Conservation (phyloP, 2,113 vertebrate genomes). For the Nyctereutes procyonoides region DNA sequence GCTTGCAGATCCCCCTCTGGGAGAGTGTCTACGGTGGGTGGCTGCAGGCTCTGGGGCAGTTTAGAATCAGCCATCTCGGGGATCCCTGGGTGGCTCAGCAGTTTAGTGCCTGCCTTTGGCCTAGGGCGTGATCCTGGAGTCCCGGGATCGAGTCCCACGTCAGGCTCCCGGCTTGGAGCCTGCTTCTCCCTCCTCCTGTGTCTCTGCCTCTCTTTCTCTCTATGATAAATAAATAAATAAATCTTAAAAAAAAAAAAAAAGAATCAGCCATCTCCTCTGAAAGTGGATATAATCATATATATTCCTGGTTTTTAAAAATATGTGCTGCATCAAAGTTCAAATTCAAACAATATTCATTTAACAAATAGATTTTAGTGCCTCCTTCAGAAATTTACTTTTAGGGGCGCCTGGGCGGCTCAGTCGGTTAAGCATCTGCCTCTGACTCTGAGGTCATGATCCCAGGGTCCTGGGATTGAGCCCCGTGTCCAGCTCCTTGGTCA, state of each 20-base stretch:
- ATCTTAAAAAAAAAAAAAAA: no score
- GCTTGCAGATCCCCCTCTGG: neutral
- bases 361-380: neutral
- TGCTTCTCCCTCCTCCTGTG: no score
- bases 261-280: neutral
- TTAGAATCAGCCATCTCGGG: neutral
- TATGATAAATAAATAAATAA: no score
- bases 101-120: no score
- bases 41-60: neutral
- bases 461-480: neutral
- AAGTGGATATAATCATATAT: neutral
- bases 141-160: no score
- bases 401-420: neutral
- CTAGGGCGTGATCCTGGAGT: no score
- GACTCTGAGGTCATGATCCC: neutral
- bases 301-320: neutral
- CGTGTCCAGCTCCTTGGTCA: neutral
- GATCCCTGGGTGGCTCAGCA: no score
- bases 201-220: no score
- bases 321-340: neutral
- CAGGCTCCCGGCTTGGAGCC: no score
- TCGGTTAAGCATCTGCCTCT: neutral
- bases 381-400: neutral
- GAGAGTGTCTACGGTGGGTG: neutral
- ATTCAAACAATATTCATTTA: neutral